Evolutionary conservation across 2,888 invertebrate species (phyloP).

Genomic region (Temnothorax unifasciatus): DNA sequence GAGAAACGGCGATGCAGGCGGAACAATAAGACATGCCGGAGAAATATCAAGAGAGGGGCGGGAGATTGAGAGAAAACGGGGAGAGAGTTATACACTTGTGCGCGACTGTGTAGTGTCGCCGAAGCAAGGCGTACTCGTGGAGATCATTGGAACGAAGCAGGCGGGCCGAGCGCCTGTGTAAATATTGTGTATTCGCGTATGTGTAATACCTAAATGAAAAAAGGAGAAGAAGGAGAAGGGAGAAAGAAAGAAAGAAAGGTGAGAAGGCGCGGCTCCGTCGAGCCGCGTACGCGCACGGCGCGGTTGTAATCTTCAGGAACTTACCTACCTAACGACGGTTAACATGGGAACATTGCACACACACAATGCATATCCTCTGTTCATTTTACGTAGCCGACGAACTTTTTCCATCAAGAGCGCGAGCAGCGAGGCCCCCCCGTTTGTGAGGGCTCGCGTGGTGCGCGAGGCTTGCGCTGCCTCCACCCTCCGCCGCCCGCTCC

Average conservation of each 20-base stretch:
- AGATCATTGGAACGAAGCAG: slow-evolving; percentile 22
- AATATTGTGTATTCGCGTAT: slow-evolving; percentile 45
- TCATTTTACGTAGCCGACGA: slow-evolving; percentile 79
- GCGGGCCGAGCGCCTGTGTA: slow-evolving; percentile 23
- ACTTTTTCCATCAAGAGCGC: slow-evolving; percentile 74
- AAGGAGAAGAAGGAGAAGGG: too few relatives aligned
- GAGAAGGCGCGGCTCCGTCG: slow-evolving; percentile 21
- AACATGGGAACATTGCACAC: slow-evolving; percentile 83
- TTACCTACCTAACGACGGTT: slow-evolving; percentile 68
- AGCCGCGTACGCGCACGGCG: slow-evolving; percentile 31
- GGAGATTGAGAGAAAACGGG: neutral
- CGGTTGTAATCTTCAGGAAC: slow-evolving; percentile 43
- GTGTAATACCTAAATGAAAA: slow-evolving; percentile 34
- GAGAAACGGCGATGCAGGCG: neutral
- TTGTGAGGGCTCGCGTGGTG: slow-evolving; percentile 63
- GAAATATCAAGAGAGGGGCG: neutral
- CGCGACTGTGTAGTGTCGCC: slow-evolving; percentile 32
- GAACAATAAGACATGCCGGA: neutral
- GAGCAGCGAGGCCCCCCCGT: slow-evolving; percentile 17
- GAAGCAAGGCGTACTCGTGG: neutral
- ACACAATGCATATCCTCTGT: slow-evolving; percentile 84
- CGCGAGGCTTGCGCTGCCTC: slow-evolving; percentile 58
- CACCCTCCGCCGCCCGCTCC: neutral
- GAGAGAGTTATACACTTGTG: slow-evolving; percentile 20
- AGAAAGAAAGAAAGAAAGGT: neutral